Evolutionary conservation across 2,888 invertebrate genomes (phyloP), one percentile per base, ranked within the genome.

Genomic region (Cheilosia variabilis): DNA sequence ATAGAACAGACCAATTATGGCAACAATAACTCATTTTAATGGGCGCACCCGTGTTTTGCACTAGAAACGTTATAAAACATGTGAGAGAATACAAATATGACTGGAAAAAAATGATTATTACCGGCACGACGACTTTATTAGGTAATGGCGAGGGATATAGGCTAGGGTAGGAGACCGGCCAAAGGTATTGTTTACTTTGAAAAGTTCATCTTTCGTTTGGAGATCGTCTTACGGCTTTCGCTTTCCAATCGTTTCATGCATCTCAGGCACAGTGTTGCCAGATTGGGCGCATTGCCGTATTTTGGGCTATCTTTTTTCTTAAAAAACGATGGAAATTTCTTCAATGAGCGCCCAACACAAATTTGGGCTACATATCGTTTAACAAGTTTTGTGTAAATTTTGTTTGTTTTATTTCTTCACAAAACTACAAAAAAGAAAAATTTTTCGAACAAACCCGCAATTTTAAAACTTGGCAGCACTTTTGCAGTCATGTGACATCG

Each of bases 11-110:
- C 66, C 53, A 75, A 80, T 80, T 80, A 75, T 57, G 43, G 22
- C 37, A 55, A 80, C 68, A 80, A 80, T 73, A 80, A 57, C 62
- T 80, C 68, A 73, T 73, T 80, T 80, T 53, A 73, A 73, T 73
- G 71, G 57, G 50, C 53, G 65, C 50, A 58, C 65, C 24, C 50
- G 57, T 52, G 45, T 15, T 31, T 3, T 37, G 37, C 58, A 45
- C 31, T 53, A 22, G 41, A 50, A 57, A 66, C 58, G 41, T 41
- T 63, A 57, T 19, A 47, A 41, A 50, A 55, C 34, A 10, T 37
- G 37, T 37, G 13, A 53, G 63, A 62, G 43, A 55, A 50, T 22
- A 17, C 19, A 17, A 37, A 55, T 24, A 19, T 60, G 22, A n/a
- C 7, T 22, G 22, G 41, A 43, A 15, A 27, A 45, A 4, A 13